A percentile compares a stretch with the other conserved stretches of the same genome.
Evolutionary conservation across 2,113 vertebrate species (phyloP).

Genomic region (Dipodomys ordii): DNA sequence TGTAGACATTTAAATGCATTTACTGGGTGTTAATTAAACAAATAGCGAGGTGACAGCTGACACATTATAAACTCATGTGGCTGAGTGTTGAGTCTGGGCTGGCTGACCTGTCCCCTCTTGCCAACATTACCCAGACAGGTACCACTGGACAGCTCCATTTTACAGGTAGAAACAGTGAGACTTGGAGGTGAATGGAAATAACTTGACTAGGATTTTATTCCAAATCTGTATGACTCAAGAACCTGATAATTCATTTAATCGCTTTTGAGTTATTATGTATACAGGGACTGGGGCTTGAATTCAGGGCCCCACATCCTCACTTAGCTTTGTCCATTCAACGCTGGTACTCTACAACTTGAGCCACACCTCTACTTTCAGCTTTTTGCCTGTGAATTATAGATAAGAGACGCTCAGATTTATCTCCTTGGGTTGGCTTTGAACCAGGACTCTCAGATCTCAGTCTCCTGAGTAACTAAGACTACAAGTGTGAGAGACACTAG

Average conservation of each 20-base stretch:
- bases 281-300: too few relatives aligned
- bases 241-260: background rate
- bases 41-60: background rate
- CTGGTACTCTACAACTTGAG: too few relatives aligned
- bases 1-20: background rate
- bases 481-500: too few relatives aligned
- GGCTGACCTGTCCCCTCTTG: background rate
- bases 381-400: too few relatives aligned
- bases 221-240: background rate
- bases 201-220: slow-evolving; percentile 32
- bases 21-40: background rate
- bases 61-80: background rate
- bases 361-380: too few relatives aligned
- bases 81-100: background rate
- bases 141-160: background rate
- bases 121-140: background rate
- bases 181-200: background rate
- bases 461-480: too few relatives aligned
- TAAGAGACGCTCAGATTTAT: too few relatives aligned
- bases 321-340: too few relatives aligned
- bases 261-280: too few relatives aligned
- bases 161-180: background rate
- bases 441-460: too few relatives aligned
- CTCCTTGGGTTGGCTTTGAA: too few relatives aligned
- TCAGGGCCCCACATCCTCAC: too few relatives aligned